phyloP scores from a whole-genome alignment of 2,797 vertebrate species.

The Acrossocheilus fasciatus region DNA sequence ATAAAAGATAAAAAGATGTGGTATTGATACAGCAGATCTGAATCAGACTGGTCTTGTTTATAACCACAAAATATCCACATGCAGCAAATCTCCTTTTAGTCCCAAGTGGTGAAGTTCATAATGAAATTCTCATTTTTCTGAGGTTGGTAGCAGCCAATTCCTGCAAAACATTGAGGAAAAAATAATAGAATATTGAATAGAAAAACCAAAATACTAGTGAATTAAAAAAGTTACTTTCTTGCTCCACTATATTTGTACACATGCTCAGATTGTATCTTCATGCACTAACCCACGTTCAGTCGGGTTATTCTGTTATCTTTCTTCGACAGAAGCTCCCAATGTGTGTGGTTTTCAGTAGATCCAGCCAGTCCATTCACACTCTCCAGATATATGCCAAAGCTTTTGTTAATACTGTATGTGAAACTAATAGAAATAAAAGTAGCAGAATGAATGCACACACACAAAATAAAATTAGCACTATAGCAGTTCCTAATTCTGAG shows the following conservation, averaged over 20 bases:
- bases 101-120: conserved; percentile 68
- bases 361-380: conserved; percentile 75
- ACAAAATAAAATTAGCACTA: not conserved
- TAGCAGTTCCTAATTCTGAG: not conserved
- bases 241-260: not conserved
- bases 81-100: not conserved
- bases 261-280: not conserved
- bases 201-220: not conserved
- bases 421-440: conserved; percentile 15
- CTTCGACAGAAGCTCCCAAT: conserved; percentile 76
- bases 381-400: conserved; percentile 70
- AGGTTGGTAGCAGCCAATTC: conserved; percentile 71
- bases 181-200: not conserved
- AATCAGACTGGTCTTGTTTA: not conserved
- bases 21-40: not conserved
- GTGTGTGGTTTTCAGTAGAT: conserved; percentile 55
- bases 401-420: conserved; percentile 55
- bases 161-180: conserved; percentile 54
- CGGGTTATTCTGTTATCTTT: conserved; percentile 54
- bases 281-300: conserved; percentile 69
- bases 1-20: not conserved
- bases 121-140: conserved; percentile 68
- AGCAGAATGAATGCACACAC: not conserved
- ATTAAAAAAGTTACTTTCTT: not conserved
- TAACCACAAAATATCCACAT: not conserved